Percentiles rank a stretch among this genome's conserved stretches.
Evolutionary conservation across 1,140 invertebrate species (phyloP).

Genomic region (Pseudomyrmex flavicornis): DNA sequence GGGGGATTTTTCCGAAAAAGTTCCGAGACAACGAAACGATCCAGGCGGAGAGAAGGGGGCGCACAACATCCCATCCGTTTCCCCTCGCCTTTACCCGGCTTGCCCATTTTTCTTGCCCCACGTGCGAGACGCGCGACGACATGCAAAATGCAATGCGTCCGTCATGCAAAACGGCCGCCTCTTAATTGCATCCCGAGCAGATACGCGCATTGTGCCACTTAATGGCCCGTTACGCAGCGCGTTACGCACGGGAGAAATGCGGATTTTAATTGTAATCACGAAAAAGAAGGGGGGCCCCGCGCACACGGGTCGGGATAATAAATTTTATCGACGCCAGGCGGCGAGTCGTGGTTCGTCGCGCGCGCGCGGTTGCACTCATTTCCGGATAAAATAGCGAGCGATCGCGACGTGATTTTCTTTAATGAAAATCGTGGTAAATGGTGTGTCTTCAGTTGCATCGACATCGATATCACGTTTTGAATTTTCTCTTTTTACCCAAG

Average conservation of each 20-base stretch:
- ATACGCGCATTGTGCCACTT: constrained; percentile 76
- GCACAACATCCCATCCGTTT: background rate
- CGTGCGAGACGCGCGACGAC: constrained; percentile 76
- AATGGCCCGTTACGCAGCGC: constrained; percentile 71
- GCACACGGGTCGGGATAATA: constrained; percentile 54
- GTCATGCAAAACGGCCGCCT: constrained; percentile 76
- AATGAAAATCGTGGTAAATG: background rate
- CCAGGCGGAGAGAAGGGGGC: background rate
- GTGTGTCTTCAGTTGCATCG: background rate
- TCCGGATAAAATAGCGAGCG: constrained; percentile 23
- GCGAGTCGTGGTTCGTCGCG: constrained; percentile 59
- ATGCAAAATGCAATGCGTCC: constrained; percentile 80
- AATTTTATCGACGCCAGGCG: constrained; percentile 56
- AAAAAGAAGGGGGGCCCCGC: background rate
- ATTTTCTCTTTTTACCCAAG: background rate
- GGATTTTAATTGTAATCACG: constrained; percentile 72
- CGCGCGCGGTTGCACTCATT: constrained; percentile 40
- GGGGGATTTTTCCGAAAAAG: constrained; percentile 81
- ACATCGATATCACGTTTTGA: background rate
- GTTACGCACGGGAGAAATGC: constrained; percentile 47
- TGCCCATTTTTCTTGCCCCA: constrained; percentile 69
- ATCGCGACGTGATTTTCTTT: constrained; percentile 9
- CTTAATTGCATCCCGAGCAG: constrained; percentile 80
- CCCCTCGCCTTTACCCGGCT: constrained; percentile 39
- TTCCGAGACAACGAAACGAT: constrained; percentile 65